These are phyloP conservation scores for Tethea ocularis DNA, from an alignment of 2,888 invertebrate genomes.

Conservation along the genomic window DNA sequence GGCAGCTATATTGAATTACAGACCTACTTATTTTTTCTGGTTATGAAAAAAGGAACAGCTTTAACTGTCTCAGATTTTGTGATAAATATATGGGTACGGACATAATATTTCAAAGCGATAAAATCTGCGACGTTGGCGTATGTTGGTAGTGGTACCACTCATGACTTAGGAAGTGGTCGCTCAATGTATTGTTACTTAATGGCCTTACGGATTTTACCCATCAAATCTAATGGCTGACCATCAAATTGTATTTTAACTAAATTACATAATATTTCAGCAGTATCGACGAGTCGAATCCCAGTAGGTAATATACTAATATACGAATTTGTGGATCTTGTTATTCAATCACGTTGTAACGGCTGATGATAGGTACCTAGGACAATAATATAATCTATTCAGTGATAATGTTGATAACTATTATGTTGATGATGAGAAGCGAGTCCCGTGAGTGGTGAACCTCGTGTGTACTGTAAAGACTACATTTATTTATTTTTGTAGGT, in stretches of 20 bases:
- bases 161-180: slow-evolving; percentile 29
- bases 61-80: slow-evolving; percentile 17
- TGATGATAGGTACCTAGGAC: too few species aligned
- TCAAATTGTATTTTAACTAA: slow-evolving; percentile 2
- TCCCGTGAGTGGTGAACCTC: too few species aligned
- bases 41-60: slow-evolving; percentile 9
- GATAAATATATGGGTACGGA: slow-evolving; percentile 26
- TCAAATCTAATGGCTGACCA: slow-evolving; percentile 42
- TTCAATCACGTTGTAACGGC: too few species aligned
- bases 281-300: background rate
- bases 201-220: slow-evolving; percentile 39
- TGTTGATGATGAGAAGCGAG: too few species aligned
- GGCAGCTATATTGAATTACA: too few species aligned
- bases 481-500: too few species aligned
- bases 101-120: slow-evolving; percentile 53
- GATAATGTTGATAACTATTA: too few species aligned
- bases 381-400: too few species aligned
- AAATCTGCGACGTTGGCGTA: slow-evolving; percentile 35
- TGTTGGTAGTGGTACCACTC: slow-evolving; percentile 20
- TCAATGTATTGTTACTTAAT: slow-evolving; percentile 24
- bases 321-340: background rate
- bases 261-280: background rate
- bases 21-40: too few species aligned
- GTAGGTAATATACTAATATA: too few species aligned
- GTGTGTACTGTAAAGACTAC: too few species aligned